phyloP scores from a whole-genome alignment of 2,113 vertebrate genomes.

The Aphyosemion australe region DNA sequence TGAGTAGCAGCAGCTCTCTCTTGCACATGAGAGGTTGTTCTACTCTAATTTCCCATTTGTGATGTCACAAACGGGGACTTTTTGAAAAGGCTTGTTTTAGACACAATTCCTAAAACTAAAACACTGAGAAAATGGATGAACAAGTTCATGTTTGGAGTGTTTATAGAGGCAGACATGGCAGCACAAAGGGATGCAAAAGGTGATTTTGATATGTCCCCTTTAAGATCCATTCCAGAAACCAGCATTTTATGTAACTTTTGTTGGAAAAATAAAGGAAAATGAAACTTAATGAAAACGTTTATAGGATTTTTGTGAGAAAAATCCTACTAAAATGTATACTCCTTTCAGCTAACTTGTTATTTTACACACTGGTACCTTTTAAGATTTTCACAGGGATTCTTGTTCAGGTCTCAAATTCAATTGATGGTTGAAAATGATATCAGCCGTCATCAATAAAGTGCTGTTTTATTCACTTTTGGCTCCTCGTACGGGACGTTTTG shows the following conservation, averaged over 20 bases:
- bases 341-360: background rate
- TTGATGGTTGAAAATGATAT: background rate
- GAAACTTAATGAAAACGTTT: background rate
- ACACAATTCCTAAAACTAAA: too few species aligned
- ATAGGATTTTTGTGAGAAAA: background rate
- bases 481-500: background rate
- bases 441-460: too few species aligned
- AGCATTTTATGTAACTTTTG: background rate
- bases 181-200: too few species aligned
- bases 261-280: background rate
- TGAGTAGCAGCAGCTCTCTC: too few species aligned
- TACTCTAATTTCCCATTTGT: too few species aligned
- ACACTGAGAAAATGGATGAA: too few species aligned
- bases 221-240: constrained; percentile 12
- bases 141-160: too few species aligned
- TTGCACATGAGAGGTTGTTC: too few species aligned
- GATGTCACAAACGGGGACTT: too few species aligned
- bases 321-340: background rate
- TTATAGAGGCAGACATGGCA: too few species aligned
- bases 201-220: too few species aligned
- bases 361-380: background rate
- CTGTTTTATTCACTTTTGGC: background rate
- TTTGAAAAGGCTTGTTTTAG: too few species aligned
- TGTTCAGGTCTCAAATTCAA: background rate
- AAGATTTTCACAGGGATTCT: background rate